Conservation (phyloP, 2,113 vertebrate species). For the Phrynosoma blainvillii region DNA sequence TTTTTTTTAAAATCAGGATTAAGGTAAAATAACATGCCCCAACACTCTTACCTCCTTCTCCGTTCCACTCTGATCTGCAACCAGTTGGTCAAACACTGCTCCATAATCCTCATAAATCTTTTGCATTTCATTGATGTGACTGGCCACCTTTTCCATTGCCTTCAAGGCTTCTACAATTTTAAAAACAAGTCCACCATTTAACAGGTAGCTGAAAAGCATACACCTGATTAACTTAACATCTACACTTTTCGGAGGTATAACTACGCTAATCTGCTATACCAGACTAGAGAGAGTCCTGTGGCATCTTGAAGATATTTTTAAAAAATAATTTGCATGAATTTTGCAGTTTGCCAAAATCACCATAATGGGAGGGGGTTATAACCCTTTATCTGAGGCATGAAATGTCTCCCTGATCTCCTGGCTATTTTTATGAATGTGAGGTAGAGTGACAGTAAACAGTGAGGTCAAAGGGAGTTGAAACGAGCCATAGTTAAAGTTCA, state of each 20-base stretch:
- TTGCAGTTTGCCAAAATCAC: too few species aligned
- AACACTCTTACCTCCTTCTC: slow-evolving; percentile 88
- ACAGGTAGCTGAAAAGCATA: not conserved
- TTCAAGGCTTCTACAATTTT: slow-evolving; percentile 88
- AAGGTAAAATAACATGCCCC: not conserved
- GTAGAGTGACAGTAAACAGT: not conserved
- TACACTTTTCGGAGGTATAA: not conserved
- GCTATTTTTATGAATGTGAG: too few species aligned
- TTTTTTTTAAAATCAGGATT: not conserved
- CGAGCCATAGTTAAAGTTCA: not conserved
- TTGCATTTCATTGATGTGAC: slow-evolving; percentile 99
- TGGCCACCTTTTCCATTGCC: slow-evolving; percentile 98
- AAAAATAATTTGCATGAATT: not conserved
- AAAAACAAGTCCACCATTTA: slow-evolving; percentile 27
- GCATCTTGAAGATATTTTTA: not conserved
- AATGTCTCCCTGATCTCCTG: too few species aligned
- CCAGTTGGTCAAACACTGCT: slow-evolving; percentile 93
- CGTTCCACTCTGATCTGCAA: slow-evolving; percentile 89
- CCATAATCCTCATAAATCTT: slow-evolving; percentile 98
- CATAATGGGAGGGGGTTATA: too few species aligned
- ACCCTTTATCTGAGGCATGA: too few species aligned
- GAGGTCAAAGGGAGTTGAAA: not conserved
- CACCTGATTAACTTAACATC: not conserved
- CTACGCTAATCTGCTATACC: not conserved
- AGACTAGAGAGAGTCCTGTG: not conserved